Evolutionary conservation across 2,113 vertebrate genomes (phyloP).

Genomic region (Ardeotis arabs): DNA sequence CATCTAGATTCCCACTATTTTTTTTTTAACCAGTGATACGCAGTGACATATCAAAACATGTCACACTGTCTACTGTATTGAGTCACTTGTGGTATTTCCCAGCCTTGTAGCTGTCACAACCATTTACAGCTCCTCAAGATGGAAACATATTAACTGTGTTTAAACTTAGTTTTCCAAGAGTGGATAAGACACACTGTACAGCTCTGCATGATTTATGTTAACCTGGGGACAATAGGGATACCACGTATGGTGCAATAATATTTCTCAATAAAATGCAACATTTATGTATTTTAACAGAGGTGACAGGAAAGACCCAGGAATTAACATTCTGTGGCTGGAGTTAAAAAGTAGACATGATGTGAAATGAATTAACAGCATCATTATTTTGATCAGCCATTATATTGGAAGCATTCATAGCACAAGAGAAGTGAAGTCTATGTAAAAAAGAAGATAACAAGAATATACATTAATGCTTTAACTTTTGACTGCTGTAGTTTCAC

Average conservation of each 20-base stretch:
- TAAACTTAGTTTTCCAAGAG: background rate
- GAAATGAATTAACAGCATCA: background rate
- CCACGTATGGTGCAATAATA: accelerated
- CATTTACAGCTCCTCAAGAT: background rate
- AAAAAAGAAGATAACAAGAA: background rate
- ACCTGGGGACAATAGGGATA: background rate
- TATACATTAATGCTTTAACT: background rate
- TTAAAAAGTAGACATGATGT: background rate
- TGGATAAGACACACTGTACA: background rate
- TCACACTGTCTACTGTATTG: background rate
- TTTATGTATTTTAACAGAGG: background rate
- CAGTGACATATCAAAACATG: background rate
- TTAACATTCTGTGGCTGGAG: background rate
- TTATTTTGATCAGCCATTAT: background rate
- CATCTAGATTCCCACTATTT: background rate
- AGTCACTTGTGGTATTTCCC: background rate
- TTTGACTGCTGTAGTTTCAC: background rate
- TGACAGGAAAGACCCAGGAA: background rate
- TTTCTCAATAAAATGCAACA: background rate
- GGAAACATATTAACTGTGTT: background rate
- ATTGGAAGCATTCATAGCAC: background rate
- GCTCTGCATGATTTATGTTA: background rate
- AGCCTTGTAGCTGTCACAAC: background rate
- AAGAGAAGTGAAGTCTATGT: background rate
- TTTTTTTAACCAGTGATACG: background rate